These are phyloP conservation scores for Sphenopsis melanotis DNA, from an alignment of 2,797 vertebrate species.

Conservation along the genomic window DNA sequence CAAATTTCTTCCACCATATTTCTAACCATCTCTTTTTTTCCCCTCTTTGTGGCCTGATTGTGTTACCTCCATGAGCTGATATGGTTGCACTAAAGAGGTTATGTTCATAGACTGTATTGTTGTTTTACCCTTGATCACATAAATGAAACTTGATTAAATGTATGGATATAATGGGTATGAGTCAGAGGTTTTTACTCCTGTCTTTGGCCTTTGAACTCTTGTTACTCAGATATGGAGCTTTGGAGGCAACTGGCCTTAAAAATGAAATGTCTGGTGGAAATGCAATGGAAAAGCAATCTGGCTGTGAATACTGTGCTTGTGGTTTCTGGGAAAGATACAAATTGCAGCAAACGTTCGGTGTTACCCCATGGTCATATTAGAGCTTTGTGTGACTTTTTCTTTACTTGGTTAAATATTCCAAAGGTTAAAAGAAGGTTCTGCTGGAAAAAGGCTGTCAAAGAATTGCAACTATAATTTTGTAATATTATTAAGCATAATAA, in stretches of 20 bases:
- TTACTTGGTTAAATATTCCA: neutral
- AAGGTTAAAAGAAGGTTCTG: neutral
- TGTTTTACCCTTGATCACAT: neutral
- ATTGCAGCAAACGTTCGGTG: rapidly evolving
- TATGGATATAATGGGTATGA: neutral
- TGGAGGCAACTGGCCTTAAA: neutral
- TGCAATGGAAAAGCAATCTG: neutral
- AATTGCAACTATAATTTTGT: neutral
- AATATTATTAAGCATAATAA: neutral
- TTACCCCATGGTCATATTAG: neutral
- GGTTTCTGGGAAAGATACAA: neutral
- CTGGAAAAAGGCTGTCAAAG: neutral
- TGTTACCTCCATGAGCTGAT: neutral
- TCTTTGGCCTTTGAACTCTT: neutral
- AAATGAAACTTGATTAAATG: neutral
- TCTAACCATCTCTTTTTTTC: neutral
- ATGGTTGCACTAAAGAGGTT: neutral
- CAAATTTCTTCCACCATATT: neutral
- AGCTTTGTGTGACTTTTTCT: neutral
- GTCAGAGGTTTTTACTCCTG: neutral
- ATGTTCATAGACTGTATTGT: neutral
- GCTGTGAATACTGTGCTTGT: neutral
- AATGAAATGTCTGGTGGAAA: neutral
- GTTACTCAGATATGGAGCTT: neutral
- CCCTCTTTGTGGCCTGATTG: neutral